Conservation (phyloP, 2,797 vertebrate genomes). For the Euphonia xanthogaster region DNA sequence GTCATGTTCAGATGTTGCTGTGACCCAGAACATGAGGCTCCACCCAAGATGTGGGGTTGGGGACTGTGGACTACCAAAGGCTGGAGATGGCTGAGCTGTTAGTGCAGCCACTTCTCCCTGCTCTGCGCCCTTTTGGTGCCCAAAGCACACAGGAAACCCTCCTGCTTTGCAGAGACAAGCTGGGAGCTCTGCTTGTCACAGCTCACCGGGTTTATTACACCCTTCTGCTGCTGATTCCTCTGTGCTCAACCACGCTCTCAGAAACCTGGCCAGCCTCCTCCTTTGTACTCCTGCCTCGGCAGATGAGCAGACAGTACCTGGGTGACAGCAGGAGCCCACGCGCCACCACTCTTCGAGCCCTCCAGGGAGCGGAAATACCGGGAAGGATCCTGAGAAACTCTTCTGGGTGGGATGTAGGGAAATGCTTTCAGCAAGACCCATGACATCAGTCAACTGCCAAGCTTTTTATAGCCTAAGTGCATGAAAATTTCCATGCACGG, state of each 20-base stretch:
- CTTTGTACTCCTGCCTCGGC: neutral
- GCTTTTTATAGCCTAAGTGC: neutral
- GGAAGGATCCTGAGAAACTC: neutral
- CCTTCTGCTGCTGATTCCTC: neutral
- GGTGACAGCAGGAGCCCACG: neutral
- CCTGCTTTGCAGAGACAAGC: fast-evolving
- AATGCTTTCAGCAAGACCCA: neutral
- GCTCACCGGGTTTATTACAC: neutral
- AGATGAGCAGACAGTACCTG: neutral
- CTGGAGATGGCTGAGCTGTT: neutral
- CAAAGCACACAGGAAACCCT: neutral
- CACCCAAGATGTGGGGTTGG: fast-evolving
- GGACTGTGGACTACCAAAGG: neutral
- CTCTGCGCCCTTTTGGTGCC: neutral
- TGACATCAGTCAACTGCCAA: neutral
- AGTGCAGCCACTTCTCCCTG: neutral
- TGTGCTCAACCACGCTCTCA: neutral
- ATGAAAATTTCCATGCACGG: neutral
- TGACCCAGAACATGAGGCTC: neutral
- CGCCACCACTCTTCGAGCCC: neutral
- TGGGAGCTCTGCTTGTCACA: neutral
- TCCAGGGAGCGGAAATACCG: neutral
- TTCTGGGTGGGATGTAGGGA: neutral
- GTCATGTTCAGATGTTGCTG: neutral
- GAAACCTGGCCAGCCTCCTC: neutral